These are phyloP conservation scores for Drosophila prostipennis DNA, from an alignment of 2,888 invertebrate genomes.

Conservation along the genomic window DNA sequence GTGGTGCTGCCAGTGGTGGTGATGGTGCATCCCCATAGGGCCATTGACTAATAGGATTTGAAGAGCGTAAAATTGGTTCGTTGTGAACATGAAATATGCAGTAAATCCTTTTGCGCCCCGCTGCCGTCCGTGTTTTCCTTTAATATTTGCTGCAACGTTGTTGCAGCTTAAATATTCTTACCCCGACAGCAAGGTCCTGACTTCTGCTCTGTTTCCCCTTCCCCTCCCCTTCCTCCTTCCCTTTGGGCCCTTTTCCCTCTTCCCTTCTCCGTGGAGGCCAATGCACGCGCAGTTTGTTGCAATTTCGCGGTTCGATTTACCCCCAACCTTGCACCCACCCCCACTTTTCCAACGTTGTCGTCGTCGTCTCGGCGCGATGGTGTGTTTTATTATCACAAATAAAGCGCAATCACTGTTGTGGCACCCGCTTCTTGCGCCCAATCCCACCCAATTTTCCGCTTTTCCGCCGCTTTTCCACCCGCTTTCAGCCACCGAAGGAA, in stretches of 20 bases:
- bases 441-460: slow-evolving; percentile 10
- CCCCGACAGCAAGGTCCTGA: slow-evolving; percentile 60
- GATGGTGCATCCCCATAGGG: slow-evolving; percentile 78
- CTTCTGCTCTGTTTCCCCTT: slow-evolving; percentile 60
- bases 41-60: slow-evolving; percentile 85
- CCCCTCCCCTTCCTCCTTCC: slow-evolving; percentile 10
- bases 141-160: slow-evolving; percentile 75
- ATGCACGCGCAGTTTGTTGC: slow-evolving; percentile 75
- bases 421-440: slow-evolving; percentile 56
- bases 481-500: slow-evolving; percentile 6
- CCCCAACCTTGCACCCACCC: slow-evolving; percentile 2
- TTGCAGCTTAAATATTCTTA: slow-evolving; percentile 77
- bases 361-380: slow-evolving; percentile 65
- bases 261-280: slow-evolving; percentile 60
- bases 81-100: slow-evolving; percentile 85
- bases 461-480: slow-evolving; percentile 10
- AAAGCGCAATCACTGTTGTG: slow-evolving; percentile 81
- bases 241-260: slow-evolving; percentile 19
- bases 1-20: slow-evolving; percentile 19
- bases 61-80: slow-evolving; percentile 85
- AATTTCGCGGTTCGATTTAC: slow-evolving; percentile 75
- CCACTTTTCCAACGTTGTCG: slow-evolving; percentile 15
- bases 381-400: slow-evolving; percentile 81
- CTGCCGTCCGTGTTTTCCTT: slow-evolving; percentile 68
- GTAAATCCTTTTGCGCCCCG: slow-evolving; percentile 83